A percentile compares a stretch with the other conserved stretches of the same genome.
Evolutionary conservation across 2,797 vertebrate genomes (phyloP).

Genomic region (Pipistrellus pipistrellus): DNA sequence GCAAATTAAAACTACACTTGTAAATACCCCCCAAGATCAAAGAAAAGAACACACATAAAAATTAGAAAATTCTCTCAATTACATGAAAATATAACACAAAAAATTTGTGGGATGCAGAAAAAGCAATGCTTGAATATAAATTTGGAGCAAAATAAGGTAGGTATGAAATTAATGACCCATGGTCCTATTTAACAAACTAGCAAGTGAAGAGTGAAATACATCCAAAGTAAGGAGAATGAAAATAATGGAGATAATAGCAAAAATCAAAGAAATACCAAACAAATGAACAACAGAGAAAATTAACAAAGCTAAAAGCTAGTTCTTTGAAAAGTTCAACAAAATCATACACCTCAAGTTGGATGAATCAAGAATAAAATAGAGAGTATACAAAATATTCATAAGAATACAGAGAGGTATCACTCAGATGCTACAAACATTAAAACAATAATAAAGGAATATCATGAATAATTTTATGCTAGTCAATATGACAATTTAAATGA

Average conservation of each 20-base stretch:
- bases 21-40: not conserved
- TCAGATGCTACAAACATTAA: not conserved
- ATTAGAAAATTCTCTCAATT: not conserved
- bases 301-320: not conserved
- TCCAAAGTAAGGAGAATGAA: not conserved
- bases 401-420: not conserved
- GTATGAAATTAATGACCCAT: not conserved
- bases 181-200: not conserved
- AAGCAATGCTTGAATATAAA: not conserved
- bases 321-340: conserved; percentile 29
- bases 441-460: not conserved
- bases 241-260: conserved; percentile 6
- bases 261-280: conserved; percentile 3
- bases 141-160: not conserved
- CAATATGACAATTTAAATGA: not conserved
- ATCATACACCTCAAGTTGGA: not conserved
- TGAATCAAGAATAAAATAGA: not conserved
- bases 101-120: not conserved
- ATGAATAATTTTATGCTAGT: not conserved
- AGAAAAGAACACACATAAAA: not conserved
- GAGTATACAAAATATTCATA: not conserved
- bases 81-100: not conserved
- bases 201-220: not conserved
- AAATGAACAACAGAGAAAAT: not conserved
- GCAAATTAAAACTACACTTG: not conserved